Percentiles rank a stretch among this genome's conserved stretches.
These are phyloP conservation scores for Drosophila saltans DNA, from an alignment of 1,140 invertebrate genomes.

Conservation along the genomic window DNA sequence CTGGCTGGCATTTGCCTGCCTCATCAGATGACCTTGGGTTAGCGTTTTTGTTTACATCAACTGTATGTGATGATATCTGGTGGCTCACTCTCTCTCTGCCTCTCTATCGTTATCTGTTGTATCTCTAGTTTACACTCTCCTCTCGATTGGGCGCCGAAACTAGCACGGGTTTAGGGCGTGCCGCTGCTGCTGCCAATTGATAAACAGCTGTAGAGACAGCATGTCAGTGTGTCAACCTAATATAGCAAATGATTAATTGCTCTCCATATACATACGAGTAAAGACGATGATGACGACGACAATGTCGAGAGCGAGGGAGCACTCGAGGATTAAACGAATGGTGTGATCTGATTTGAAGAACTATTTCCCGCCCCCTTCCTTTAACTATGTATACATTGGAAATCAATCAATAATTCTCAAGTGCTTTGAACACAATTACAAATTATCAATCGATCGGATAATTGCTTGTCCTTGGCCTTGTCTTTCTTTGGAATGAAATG, in stretches of 20 bases:
- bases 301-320: background rate
- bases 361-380: background rate
- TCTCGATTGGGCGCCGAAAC: slow-evolving; percentile 5
- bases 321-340: background rate
- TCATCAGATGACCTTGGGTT: slow-evolving; percentile 52
- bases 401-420: slow-evolving; percentile 5
- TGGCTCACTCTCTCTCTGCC: background rate
- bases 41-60: slow-evolving; percentile 64
- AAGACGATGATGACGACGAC: background rate
- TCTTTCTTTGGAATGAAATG: background rate
- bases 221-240: background rate
- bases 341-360: slow-evolving; percentile 6
- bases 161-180: slow-evolving; percentile 21
- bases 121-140: slow-evolving; percentile 6
- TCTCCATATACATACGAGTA: background rate
- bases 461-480: background rate
- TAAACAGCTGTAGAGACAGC: slow-evolving; percentile 24
- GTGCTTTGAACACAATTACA: background rate
- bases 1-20: background rate
- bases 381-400: background rate
- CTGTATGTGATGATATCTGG: slow-evolving; percentile 35
- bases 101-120: background rate
- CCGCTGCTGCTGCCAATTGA: slow-evolving; percentile 11
- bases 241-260: slow-evolving; percentile 13
- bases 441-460: background rate